These are phyloP conservation scores for Pollimyrus isidori DNA, from an alignment of 2,113 vertebrate genomes.

Conservation along the genomic window DNA sequence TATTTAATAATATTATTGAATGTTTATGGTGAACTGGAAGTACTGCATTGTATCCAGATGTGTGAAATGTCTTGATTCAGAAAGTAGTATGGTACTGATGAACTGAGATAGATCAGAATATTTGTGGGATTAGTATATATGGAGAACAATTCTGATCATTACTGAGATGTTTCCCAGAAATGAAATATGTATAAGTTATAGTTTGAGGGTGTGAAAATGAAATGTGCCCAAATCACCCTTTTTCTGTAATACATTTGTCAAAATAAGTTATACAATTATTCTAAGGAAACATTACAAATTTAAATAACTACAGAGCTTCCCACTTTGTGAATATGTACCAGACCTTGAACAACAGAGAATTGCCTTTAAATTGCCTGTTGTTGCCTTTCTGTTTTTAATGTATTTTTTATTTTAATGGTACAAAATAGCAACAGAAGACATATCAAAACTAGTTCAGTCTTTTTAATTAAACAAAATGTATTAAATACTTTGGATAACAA, in stretches of 20 bases:
- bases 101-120: conserved; percentile 16
- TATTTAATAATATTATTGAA: conserved; percentile 16
- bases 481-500: conserved; percentile 45
- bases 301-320: conserved; percentile 18
- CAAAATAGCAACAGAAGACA: conserved; percentile 48
- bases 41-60: conserved; percentile 9
- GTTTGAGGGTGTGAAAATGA: conserved; percentile 27
- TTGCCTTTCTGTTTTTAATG: conserved; percentile 62
- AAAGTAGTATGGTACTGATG: conserved; percentile 25
- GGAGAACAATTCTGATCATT: conserved; percentile 17
- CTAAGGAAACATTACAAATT: conserved; percentile 4
- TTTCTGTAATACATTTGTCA: conserved; percentile 30
- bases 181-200: conserved; percentile 24
- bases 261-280: conserved; percentile 16
- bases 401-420: conserved; percentile 42
- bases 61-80: conserved; percentile 11
- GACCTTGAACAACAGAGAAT: conserved; percentile 34
- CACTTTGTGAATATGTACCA: conserved; percentile 20
- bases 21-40: conserved; percentile 12
- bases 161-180: conserved; percentile 28
- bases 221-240: conserved; percentile 13
- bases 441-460: conserved; percentile 53
- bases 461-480: conserved; percentile 40
- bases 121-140: conserved; percentile 34
- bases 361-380: conserved; percentile 49